Conservation (phyloP, 2,888 invertebrate genomes). For the Asteroscopus sphinx region DNA sequence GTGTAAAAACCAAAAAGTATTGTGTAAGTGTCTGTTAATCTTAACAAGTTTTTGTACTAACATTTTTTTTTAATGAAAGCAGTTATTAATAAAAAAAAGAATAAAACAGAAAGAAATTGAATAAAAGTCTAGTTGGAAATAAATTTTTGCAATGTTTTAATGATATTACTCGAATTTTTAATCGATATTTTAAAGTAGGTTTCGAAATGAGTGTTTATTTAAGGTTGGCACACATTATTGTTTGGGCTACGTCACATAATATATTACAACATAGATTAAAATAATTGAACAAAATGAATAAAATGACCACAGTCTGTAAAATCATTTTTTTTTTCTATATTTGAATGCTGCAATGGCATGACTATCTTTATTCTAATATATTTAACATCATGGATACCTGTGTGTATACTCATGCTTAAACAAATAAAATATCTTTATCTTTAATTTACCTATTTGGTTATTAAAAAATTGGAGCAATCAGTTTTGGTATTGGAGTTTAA, state of each 20-base stretch:
- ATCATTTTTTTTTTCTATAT: too few species aligned
- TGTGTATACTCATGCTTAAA: too few species aligned
- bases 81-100: conserved; percentile 26
- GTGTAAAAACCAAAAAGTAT: conserved; percentile 58
- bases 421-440: too few species aligned
- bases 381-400: too few species aligned
- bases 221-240: conserved; percentile 49
- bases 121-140: conserved; percentile 23
- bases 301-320: too few species aligned
- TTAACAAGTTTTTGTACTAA: conserved; percentile 58
- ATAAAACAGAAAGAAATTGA: conserved; percentile 9
- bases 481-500: too few species aligned
- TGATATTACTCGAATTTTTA: conserved; percentile 73
- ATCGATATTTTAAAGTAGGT: conserved; percentile 61
- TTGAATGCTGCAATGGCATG: too few species aligned
- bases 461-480: too few species aligned
- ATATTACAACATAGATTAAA: too few species aligned
- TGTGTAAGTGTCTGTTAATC: conserved; percentile 56
- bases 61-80: conserved; percentile 46
- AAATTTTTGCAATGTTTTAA: conserved; percentile 51
- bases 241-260: conserved; percentile 10
- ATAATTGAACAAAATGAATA: too few species aligned
- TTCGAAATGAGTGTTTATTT: conserved; percentile 59
- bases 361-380: too few species aligned
- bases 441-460: too few species aligned